phyloP scores from a whole-genome alignment of 2,113 vertebrate species.

The Opisthocomus hoazin region DNA sequence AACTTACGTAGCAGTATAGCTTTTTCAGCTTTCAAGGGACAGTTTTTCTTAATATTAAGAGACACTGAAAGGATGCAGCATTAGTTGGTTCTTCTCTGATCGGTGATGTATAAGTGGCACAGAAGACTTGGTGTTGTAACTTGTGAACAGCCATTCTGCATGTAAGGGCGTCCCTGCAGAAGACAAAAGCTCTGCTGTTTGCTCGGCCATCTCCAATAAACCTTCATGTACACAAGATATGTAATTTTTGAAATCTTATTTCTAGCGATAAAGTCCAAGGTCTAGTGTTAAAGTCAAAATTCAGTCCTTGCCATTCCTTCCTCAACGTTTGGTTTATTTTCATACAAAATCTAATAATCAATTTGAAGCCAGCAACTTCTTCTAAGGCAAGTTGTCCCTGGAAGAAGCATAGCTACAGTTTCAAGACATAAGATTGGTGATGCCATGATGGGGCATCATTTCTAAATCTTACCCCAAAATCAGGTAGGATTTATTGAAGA shows the following conservation, averaged over 20 bases:
- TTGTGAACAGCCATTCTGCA: not conserved
- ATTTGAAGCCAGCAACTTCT: not conserved
- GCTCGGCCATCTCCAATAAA: not conserved
- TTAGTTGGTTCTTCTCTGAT: not conserved
- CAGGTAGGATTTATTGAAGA: not conserved
- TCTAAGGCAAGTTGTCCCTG: not conserved
- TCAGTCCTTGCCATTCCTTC: not conserved
- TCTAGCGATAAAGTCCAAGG: not conserved
- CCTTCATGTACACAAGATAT: not conserved
- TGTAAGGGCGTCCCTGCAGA: rapidly evolving
- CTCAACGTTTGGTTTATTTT: not conserved
- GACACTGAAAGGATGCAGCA: not conserved
- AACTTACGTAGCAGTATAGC: rapidly evolving
- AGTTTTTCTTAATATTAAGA: not conserved
- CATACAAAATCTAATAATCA: not conserved
- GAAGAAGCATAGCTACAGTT: not conserved
- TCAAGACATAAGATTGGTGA: not conserved
- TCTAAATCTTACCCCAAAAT: not conserved
- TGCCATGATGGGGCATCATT: not conserved
- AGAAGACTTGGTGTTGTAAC: not conserved
- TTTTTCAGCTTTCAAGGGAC: not conserved
- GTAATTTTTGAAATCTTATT: not conserved
- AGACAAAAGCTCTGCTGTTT: not conserved
- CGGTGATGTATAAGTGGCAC: not conserved
- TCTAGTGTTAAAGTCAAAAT: not conserved